These are phyloP conservation scores for Unio pictorum DNA, from an alignment of 2,888 invertebrate genomes.

Conservation along the genomic window DNA sequence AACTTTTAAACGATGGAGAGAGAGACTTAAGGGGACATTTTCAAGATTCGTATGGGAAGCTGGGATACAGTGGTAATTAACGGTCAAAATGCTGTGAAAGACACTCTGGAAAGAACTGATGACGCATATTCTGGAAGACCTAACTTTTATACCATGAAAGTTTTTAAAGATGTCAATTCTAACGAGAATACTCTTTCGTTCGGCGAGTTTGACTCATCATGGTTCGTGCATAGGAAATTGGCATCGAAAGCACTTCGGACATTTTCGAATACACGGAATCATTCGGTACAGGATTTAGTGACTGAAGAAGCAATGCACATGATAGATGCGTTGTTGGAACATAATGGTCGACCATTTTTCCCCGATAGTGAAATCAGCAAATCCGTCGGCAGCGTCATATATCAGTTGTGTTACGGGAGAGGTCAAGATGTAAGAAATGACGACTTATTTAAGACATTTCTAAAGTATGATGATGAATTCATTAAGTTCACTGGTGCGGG, in stretches of 20 bases:
- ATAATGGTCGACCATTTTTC: background rate
- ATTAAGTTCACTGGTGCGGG: slow-evolving; percentile 27
- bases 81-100: slow-evolving; percentile 23
- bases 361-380: slow-evolving; percentile 10
- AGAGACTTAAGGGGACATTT: slow-evolving; percentile 35
- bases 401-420: slow-evolving; percentile 31
- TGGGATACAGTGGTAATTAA: slow-evolving; percentile 35
- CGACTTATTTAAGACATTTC: slow-evolving; percentile 8
- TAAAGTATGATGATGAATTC: slow-evolving; percentile 10
- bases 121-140: slow-evolving; percentile 35
- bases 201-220: slow-evolving; percentile 4
- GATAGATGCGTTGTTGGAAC: slow-evolving; percentile 1
- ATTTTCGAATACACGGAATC: slow-evolving; percentile 20
- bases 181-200: slow-evolving; percentile 14
- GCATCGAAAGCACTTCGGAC: slow-evolving; percentile 16
- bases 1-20: slow-evolving; percentile 25
- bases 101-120: slow-evolving; percentile 11
- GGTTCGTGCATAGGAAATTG: slow-evolving; percentile 21
- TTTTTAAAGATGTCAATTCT: slow-evolving; percentile 5
- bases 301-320: slow-evolving; percentile 9
- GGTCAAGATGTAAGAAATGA: slow-evolving; percentile 19
- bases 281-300: slow-evolving; percentile 20
- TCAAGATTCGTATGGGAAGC: slow-evolving; percentile 34
- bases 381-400: slow-evolving; percentile 22
- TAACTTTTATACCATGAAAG: slow-evolving; percentile 17